Evolutionary conservation across 1,140 invertebrate genomes (phyloP).

Genomic region (Bacillus rossius): DNA sequence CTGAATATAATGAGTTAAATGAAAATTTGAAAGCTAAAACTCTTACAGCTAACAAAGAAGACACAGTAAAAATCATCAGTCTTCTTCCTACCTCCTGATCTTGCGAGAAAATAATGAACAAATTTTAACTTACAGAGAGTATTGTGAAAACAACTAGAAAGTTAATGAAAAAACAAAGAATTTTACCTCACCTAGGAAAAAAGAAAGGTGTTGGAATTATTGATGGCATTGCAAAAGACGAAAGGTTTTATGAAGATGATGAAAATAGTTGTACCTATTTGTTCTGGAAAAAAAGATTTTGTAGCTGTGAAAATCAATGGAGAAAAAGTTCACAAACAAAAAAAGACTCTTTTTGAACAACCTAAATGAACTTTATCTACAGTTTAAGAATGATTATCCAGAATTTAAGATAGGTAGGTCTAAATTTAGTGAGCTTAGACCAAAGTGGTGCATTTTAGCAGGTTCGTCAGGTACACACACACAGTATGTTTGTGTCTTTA

Average conservation of each 20-base stretch:
- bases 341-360: slow-evolving; percentile 8
- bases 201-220: slow-evolving; percentile 3
- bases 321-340: slow-evolving; percentile 12
- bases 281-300: slow-evolving; percentile 8
- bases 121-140: slow-evolving; percentile 13
- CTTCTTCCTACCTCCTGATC: slow-evolving; percentile 4
- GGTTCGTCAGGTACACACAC: not conserved
- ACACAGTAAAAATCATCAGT: slow-evolving; percentile 6
- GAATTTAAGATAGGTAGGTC: slow-evolving; percentile 7
- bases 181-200: slow-evolving; percentile 2
- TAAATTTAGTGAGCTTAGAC: slow-evolving; percentile 10
- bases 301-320: not conserved
- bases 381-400: slow-evolving; percentile 4
- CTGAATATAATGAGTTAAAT: no score
- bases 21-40: no score
- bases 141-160: slow-evolving; percentile 9
- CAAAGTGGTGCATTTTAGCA: slow-evolving; percentile 11
- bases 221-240: slow-evolving; percentile 8
- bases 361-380: slow-evolving; percentile 13
- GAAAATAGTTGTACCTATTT: slow-evolving; percentile 6
- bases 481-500: slow-evolving; percentile 16
- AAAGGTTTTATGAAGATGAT: slow-evolving; percentile 10
- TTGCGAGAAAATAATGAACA: not conserved
- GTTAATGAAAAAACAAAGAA: slow-evolving; percentile 14
- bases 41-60: slow-evolving; percentile 1